phyloP scores from a whole-genome alignment of 2,113 vertebrate species.

The Chaetura pelagica region DNA sequence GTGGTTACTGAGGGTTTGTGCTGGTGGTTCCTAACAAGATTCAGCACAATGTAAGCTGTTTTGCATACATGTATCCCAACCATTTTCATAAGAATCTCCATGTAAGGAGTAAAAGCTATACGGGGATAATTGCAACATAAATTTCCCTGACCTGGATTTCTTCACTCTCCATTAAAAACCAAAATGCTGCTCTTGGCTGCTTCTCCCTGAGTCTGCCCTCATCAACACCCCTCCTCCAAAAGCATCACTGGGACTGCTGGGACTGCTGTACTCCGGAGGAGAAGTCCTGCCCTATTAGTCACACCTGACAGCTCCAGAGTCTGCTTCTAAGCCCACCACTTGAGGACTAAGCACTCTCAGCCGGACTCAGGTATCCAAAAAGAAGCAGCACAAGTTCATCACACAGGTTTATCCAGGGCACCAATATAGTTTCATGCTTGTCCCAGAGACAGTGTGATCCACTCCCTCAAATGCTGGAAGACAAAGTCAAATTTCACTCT shows the following conservation, averaged over 20 bases:
- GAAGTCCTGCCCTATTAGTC: background rate
- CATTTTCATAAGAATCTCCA: background rate
- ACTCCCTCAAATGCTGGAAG: background rate
- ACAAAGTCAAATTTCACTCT: background rate
- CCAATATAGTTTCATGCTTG: background rate
- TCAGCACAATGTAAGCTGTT: background rate
- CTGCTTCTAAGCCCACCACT: background rate
- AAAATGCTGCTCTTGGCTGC: background rate
- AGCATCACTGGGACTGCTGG: background rate
- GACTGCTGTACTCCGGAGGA: background rate
- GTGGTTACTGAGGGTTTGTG: background rate
- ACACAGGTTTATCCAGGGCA: background rate
- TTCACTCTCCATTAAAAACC: background rate
- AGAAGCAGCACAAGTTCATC: background rate
- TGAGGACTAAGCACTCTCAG: background rate
- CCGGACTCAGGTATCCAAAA: background rate
- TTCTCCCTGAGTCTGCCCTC: background rate
- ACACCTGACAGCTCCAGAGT: background rate
- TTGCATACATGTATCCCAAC: background rate
- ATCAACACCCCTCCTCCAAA: background rate
- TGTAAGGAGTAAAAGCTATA: background rate
- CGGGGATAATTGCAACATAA: background rate
- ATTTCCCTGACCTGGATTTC: background rate
- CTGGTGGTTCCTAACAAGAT: background rate
- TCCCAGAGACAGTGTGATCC: background rate